Conservation (phyloP, 2,113 vertebrate genomes). For the Clarias batrachus region DNA sequence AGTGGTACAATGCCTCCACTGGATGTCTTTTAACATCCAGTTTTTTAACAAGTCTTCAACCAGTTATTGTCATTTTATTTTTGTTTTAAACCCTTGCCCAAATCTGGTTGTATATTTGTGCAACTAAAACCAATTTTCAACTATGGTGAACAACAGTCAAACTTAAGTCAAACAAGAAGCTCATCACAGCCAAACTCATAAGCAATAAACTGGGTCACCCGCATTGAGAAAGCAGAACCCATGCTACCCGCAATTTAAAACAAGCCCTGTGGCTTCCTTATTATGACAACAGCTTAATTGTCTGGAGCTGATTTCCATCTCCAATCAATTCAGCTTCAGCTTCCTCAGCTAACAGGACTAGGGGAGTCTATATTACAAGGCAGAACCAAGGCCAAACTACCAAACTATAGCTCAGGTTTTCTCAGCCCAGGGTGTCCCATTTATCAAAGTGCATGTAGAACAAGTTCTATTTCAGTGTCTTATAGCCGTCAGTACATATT, state of each 20-base stretch:
- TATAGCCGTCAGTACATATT: not conserved
- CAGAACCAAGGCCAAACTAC: not conserved
- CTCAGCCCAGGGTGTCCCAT: not conserved
- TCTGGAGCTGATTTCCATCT: slow-evolving; percentile 4
- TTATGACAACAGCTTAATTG: not conserved
- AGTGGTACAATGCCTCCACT: not conserved
- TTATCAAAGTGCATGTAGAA: not conserved
- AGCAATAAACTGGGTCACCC: not conserved
- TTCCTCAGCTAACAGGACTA: not conserved
- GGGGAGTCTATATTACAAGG: not conserved
- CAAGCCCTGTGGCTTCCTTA: not conserved
- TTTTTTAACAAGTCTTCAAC: too few relatives aligned
- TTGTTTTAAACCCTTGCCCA: not conserved
- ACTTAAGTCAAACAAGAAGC: not conserved
- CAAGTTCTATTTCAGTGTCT: not conserved
- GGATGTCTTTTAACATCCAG: not conserved
- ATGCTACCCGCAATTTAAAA: not conserved
- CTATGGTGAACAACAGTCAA: not conserved
- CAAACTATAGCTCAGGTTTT: not conserved
- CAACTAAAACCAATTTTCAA: not conserved
- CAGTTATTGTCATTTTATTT: not conserved
- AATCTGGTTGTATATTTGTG: not conserved
- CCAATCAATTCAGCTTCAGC: slow-evolving; percentile 8
- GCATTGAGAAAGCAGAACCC: not conserved
- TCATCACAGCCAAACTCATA: not conserved